Conservation (phyloP, 2,888 invertebrate genomes). For the Pseudeuparius sepicola region DNA sequence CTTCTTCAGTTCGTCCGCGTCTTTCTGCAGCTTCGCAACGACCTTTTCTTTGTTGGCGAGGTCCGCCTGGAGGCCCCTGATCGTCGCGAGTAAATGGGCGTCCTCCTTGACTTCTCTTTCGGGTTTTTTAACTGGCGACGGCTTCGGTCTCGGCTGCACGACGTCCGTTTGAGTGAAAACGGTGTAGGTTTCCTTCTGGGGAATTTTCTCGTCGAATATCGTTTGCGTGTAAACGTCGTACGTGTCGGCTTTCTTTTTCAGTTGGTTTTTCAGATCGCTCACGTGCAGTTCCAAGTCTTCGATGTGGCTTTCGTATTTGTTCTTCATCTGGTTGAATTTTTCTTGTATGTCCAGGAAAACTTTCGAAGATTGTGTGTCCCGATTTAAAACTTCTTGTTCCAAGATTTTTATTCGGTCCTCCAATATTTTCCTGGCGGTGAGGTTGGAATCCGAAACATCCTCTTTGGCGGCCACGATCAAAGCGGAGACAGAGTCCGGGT, state of each 20-base stretch:
- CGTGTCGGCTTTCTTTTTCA: conserved; percentile 37
- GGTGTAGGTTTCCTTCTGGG: conserved; percentile 32
- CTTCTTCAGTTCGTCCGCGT: conserved; percentile 65
- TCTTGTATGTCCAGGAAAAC: conserved; percentile 64
- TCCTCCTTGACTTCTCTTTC: conserved; percentile 54
- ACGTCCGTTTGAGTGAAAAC: conserved; percentile 31
- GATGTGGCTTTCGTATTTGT: conserved; percentile 65
- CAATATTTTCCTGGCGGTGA: conserved; percentile 49
- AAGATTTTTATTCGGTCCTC: conserved; percentile 63
- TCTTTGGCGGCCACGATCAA: conserved; percentile 49
- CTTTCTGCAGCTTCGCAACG: conserved; percentile 60
- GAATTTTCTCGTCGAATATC: conserved; percentile 27
- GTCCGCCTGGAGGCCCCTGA: conserved; percentile 67
- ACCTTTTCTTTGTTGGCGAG: conserved; percentile 64
- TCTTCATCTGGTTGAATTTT: conserved; percentile 66
- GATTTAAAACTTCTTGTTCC: conserved; percentile 60
- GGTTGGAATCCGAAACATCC: conserved; percentile 33
- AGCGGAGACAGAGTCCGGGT: conserved; percentile 75
- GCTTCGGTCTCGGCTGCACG: conserved; percentile 18
- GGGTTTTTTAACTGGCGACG: conserved; percentile 12
- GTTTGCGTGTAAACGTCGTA: conserved; percentile 39
- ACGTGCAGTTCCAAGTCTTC: conserved; percentile 63
- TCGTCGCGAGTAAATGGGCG: conserved; percentile 66
- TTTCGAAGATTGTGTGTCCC: conserved; percentile 60
- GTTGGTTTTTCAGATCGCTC: conserved; percentile 35